Evolutionary conservation across 1,140 invertebrate species (phyloP).

Genomic region (Brachionus asplanchnoidis): DNA sequence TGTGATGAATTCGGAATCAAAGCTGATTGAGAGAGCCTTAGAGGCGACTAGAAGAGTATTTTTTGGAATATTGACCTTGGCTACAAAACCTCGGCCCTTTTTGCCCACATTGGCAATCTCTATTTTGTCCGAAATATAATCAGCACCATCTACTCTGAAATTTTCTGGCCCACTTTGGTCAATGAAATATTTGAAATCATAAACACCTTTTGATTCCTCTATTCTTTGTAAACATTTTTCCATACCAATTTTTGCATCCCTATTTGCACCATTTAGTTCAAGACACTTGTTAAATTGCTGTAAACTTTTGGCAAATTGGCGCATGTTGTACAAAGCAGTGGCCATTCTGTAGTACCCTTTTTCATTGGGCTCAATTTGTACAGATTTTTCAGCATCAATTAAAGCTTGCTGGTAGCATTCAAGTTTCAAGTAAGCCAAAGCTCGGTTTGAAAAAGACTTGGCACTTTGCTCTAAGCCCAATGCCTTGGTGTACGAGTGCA

Average conservation of each 20-base stretch:
- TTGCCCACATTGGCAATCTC: background rate
- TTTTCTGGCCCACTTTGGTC: background rate
- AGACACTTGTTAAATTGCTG: constrained; percentile 9
- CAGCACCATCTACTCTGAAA: constrained; percentile 7
- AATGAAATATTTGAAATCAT: constrained; percentile 4
- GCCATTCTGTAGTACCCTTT: constrained; percentile 29
- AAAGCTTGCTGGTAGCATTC: background rate
- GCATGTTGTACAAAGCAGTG: background rate
- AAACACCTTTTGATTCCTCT: background rate
- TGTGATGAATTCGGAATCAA: background rate
- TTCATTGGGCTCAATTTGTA: background rate
- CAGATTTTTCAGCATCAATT: background rate
- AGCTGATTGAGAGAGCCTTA: constrained; percentile 32
- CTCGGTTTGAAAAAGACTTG: constrained; percentile 2
- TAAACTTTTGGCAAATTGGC: background rate
- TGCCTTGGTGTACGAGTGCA: background rate
- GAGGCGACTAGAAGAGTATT: constrained; percentile 22
- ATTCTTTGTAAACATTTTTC: constrained; percentile 13
- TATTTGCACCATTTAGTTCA: background rate
- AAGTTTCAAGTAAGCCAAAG: constrained; percentile 14
- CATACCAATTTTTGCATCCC: background rate
- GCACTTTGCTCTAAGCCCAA: background rate
- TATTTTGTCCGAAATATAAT: constrained; percentile 1
- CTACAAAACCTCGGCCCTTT: background rate
- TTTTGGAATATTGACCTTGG: background rate